These are phyloP conservation scores for Scleropages formosus DNA, from an alignment of 2,797 vertebrate genomes.

Conservation along the genomic window DNA sequence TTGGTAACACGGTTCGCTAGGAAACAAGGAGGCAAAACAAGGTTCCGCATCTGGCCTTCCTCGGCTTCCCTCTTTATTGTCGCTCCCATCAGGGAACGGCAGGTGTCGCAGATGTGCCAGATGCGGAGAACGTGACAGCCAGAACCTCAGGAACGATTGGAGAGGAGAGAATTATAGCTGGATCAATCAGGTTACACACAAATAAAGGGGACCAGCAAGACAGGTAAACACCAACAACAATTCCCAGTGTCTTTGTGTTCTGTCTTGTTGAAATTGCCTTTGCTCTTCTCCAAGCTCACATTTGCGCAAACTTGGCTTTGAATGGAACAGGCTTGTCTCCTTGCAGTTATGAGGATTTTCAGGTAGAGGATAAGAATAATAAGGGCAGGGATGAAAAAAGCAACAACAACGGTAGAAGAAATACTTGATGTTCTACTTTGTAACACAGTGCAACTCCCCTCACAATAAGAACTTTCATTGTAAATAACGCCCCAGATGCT, in stretches of 20 bases:
- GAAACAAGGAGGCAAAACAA: no score
- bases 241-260: no score
- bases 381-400: slow-evolving; percentile 46
- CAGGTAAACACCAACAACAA: slow-evolving; percentile 74
- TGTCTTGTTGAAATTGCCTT: no score
- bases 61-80: no score
- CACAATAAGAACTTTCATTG: no score
- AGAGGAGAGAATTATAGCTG: slow-evolving; percentile 63
- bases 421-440: slow-evolving; percentile 40
- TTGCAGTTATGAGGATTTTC: slow-evolving; percentile 47
- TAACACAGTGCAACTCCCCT: slow-evolving; percentile 14
- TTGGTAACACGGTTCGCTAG: no score
- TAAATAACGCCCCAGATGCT: no score
- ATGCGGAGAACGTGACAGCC: no score
- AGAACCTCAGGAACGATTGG: slow-evolving; percentile 64
- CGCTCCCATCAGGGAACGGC: no score
- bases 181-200: slow-evolving; percentile 64
- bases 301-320: slow-evolving; percentile 27
- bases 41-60: no score
- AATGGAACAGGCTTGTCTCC: slow-evolving; percentile 46
- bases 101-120: no score
- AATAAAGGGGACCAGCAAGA: slow-evolving; percentile 78
- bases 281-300: background rate
- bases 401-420: slow-evolving; percentile 36
- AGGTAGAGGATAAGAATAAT: slow-evolving; percentile 45